Evolutionary conservation across 2,113 vertebrate species (phyloP).

Genomic region (Beaufortia kweichowensis): DNA sequence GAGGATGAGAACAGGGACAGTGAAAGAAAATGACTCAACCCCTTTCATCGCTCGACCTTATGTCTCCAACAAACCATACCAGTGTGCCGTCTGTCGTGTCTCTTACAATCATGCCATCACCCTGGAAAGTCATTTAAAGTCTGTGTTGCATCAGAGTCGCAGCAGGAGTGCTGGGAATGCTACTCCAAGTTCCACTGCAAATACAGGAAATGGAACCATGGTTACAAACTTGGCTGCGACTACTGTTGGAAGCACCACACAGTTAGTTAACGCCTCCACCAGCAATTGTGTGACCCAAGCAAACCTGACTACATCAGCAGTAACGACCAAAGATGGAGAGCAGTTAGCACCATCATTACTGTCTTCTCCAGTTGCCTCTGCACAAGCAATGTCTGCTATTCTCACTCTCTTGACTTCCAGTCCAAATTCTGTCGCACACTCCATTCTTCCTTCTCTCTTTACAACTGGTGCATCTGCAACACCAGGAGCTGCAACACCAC

Average conservation of each 20-base stretch:
- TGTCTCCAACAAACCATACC: constrained; percentile 84
- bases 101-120: constrained; percentile 92
- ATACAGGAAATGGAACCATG: constrained; percentile 50
- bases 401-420: constrained; percentile 78
- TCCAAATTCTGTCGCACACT: constrained; percentile 69
- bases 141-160: constrained; percentile 87
- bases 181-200: constrained; percentile 44
- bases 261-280: constrained; percentile 61
- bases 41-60: constrained; percentile 64
- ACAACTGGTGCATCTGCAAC: constrained; percentile 61
- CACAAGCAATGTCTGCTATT: constrained; percentile 77
- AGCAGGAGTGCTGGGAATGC: constrained; percentile 75
- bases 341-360: constrained; percentile 71
- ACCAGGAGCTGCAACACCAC: constrained; percentile 63
- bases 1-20: constrained; percentile 80
- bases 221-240: constrained; percentile 56
- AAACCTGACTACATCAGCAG: constrained; percentile 59
- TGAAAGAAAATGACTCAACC: constrained; percentile 62
- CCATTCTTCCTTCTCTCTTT: constrained; percentile 72
- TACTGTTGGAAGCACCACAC: constrained; percentile 59
- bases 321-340: constrained; percentile 69
- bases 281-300: constrained; percentile 63
- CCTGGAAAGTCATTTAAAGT: constrained; percentile 90
- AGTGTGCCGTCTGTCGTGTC: constrained; percentile 85
- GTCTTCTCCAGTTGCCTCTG: constrained; percentile 74